phyloP scores from a whole-genome alignment of 2,888 invertebrate species.

The Orthosia cruda region DNA sequence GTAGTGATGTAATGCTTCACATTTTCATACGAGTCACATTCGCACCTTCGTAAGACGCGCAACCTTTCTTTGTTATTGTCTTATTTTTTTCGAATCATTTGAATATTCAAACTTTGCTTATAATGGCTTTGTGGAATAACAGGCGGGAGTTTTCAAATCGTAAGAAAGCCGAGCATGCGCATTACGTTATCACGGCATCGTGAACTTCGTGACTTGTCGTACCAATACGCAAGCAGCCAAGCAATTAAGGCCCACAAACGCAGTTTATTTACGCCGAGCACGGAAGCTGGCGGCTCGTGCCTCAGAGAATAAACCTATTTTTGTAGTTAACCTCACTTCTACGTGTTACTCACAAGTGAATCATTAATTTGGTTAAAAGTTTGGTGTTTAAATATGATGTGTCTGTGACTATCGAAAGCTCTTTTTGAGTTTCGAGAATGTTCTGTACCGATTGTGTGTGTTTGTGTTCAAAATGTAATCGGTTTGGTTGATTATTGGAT shows the following conservation, averaged over 20 bases:
- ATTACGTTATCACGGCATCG: constrained; percentile 71
- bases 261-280: constrained; percentile 78
- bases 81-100: constrained; percentile 32
- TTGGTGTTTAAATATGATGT: constrained; percentile 10
- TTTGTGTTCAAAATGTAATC: constrained; percentile 41
- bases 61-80: constrained; percentile 25
- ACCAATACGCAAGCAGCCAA: constrained; percentile 54
- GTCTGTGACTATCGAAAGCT: constrained; percentile 6
- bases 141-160: constrained; percentile 75
- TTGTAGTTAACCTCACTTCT: constrained; percentile 88
- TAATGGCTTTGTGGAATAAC: constrained; percentile 22
- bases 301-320: constrained; percentile 80
- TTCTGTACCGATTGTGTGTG: constrained; percentile 33
- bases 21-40: constrained; percentile 77
- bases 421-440: constrained; percentile 28
- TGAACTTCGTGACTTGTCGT: constrained; percentile 72
- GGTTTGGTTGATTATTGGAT: constrained; percentile 69
- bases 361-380: constrained; percentile 51
- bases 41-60: constrained; percentile 60
- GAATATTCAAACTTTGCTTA: constrained; percentile 35
- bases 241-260: constrained; percentile 25
- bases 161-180: constrained; percentile 79
- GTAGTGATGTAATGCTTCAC: constrained; percentile 84
- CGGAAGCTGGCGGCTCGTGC: constrained; percentile 76
- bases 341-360: constrained; percentile 70